A percentile compares a stretch with the other conserved stretches of the same genome.
These are phyloP conservation scores for Dysdera silvatica DNA, from an alignment of 1,140 invertebrate genomes.

Conservation along the genomic window DNA sequence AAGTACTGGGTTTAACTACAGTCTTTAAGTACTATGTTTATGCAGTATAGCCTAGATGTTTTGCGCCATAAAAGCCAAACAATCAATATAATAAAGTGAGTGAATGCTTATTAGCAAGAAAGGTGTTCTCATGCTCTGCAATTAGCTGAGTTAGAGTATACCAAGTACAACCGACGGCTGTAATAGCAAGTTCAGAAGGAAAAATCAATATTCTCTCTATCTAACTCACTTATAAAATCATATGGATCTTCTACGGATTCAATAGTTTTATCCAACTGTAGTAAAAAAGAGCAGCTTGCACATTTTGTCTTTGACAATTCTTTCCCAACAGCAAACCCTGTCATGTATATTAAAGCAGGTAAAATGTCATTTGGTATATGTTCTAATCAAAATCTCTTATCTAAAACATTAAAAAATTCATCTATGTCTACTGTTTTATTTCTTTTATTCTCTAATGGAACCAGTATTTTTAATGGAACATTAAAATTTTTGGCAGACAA, in stretches of 20 bases:
- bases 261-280: neutral
- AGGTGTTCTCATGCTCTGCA: too few species aligned
- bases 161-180: neutral
- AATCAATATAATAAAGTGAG: too few species aligned
- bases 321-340: neutral
- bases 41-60: too few species aligned
- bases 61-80: too few species aligned
- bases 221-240: neutral
- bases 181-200: neutral
- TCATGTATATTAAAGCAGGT: neutral
- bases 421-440: too few species aligned
- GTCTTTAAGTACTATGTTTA: too few species aligned
- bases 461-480: neutral
- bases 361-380: neutral
- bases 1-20: too few species aligned
- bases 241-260: neutral
- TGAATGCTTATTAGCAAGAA: too few species aligned
- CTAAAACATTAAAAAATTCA: neutral
- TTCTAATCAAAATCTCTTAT: neutral
- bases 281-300: neutral
- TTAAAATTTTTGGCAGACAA: neutral
- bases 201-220: neutral
- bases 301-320: neutral
- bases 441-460: neutral
- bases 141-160: neutral